Base-by-base conservation (phyloP, 2,797 vertebrate genomes). In the Alectoris magna region DNA sequence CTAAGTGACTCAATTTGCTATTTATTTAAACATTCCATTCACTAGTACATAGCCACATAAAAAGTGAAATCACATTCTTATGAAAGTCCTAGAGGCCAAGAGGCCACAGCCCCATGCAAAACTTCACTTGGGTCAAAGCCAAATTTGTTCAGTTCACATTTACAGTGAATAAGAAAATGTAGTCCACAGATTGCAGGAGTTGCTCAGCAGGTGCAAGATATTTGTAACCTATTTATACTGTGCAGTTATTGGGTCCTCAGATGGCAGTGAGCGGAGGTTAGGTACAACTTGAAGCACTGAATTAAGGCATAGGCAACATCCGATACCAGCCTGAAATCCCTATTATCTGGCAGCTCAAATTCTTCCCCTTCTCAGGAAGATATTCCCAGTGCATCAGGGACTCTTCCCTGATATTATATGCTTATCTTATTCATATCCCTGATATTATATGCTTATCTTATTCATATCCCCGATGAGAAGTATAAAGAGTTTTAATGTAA, bases 21-120 rank as follows among this genome's bases (percentile, higher is more conserved):
- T 93, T 94, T 96, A 86, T 94, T 94, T 95, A 95, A 91, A 72
- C 95, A 95, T 95, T 95, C 91, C 89, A 51, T 90, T 95, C 78
- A 87, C 53, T 74, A 93, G 80, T 92, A 95, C 60, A 95, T 68
- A 96, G 77, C 89, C 93, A 92, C 91, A 95, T 91, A 90, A 96
- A 96, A 84, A 76, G 69, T 72, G 55, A 68, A 91, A 76, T 94
- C 62, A 44, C 77, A 93, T 88, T 84, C 85, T 79, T 88, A n/a
- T 63, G 68, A 77, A 81, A 90, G 64, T 93, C 94, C 74, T 94
- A 68, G 60, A 93, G 85, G 85, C 80, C 91, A 95, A 60, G 71
- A 92, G 92, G 87, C 68, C 70, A 74, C 74, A 59, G 41, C 64
- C n/a, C 55, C 53, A 41, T 77, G 85, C 77, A 93, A 95, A 93